phyloP scores from a whole-genome alignment of 1,140 invertebrate genomes.

The Centruroides vittatus region DNA sequence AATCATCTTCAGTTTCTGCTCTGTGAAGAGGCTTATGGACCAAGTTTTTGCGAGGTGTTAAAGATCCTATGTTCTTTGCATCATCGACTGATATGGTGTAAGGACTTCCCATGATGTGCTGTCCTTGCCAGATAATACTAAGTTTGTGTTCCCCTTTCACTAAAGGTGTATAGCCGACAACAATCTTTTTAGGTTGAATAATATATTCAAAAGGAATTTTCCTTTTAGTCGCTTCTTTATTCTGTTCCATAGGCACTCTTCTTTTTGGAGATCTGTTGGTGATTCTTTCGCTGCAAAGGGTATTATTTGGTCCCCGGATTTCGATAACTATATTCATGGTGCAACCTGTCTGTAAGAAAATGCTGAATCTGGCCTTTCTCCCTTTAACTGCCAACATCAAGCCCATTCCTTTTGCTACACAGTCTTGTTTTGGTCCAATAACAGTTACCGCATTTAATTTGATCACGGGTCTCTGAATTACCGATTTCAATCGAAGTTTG shows the following conservation, averaged over 20 bases:
- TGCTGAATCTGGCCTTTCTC: conserved; percentile 14
- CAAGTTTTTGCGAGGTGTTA: background rate
- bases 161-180: conserved; percentile 15
- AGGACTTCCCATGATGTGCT: conserved; percentile 16
- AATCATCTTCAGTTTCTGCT: too few species aligned
- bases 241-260: background rate
- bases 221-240: background rate
- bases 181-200: conserved; percentile 8
- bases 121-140: conserved; percentile 16
- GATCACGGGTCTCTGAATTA: background rate
- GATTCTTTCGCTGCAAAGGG: conserved; percentile 8
- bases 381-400: conserved; percentile 16
- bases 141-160: conserved; percentile 12
- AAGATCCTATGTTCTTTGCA: background rate
- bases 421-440: background rate
- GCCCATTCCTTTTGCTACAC: conserved; percentile 17
- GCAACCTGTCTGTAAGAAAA: conserved; percentile 3
- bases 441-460: too few species aligned
- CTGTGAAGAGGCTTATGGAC: background rate
- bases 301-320: conserved; percentile 15
- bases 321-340: conserved; percentile 15
- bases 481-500: background rate
- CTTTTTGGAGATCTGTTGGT: background rate
- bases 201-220: conserved; percentile 14
- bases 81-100: conserved; percentile 16